Evolutionary conservation across 2,888 invertebrate species (phyloP), one percentile per base, ranked within the genome.

Genomic region (Lordiphosa fenestrarum): DNA sequence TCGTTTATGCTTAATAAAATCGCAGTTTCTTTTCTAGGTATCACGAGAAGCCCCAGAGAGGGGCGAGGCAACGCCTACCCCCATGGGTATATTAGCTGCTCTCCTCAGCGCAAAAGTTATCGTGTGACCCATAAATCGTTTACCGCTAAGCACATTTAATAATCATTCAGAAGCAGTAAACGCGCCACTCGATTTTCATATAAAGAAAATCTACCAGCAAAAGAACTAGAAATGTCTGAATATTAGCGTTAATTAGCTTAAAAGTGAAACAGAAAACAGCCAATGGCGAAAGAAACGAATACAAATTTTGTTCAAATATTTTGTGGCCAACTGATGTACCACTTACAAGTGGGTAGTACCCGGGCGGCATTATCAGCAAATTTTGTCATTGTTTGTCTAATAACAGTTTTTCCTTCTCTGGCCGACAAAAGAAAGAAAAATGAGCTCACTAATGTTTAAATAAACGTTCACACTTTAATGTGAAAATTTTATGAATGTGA

Each of bases 101-200:
- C 25, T n/a, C 9, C 30, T 30, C 10, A 9, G 9, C 3, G 30
- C 30, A 30, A 30, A 13, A 30, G 36, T 25, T 39, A 36, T 54
- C 52, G 25, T 58, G 25, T 64, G 54, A 60, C 59, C 74, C 66
- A 69, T 62, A 46, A 66, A 51, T 60, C 55, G 37, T 66, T 63
- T 57, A 76, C 54, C 69, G 56, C 63, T 69, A 61, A 66, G 66
- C 60, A 63, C 60, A 62, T 58, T 52, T 48, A 50, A 66, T 60
- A 69, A 74, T 49, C 52, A 64, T 71, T 74, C 58, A 60, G 66
- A 57, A 53, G 50, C 57, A 64, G 65, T 64, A 51, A 70, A 72
- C 63, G 19, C 21, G 35, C 60, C 41, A 36, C 30, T 30, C 1
- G 30, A 30, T 4, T 10, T 30, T 30, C 30, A 30, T 30, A 30